Conservation (phyloP, 2,797 vertebrate species). For the Takifugu rubripes region DNA sequence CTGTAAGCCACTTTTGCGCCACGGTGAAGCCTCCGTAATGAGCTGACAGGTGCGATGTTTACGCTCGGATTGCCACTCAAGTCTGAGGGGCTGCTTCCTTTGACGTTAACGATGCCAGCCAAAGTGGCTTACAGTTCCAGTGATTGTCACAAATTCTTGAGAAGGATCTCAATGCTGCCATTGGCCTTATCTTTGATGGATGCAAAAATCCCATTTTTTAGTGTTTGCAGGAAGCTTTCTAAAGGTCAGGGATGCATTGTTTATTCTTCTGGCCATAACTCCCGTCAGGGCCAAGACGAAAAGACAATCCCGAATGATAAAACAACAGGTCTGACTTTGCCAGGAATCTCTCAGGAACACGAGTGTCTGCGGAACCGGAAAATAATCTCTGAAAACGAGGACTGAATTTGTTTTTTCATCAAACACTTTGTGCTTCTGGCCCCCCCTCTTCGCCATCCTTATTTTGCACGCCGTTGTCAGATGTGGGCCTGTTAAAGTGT, state of each 20-base stretch:
- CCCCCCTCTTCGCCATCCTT: too few relatives aligned
- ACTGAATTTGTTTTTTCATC: too few relatives aligned
- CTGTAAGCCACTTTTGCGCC: conserved; percentile 55
- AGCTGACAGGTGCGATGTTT: conserved; percentile 75
- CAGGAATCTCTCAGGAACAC: too few relatives aligned
- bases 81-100: conserved; percentile 50
- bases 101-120: conserved; percentile 60
- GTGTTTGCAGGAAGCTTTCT: not conserved
- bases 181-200: not conserved
- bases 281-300: too few relatives aligned
- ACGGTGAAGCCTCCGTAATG: conserved; percentile 68
- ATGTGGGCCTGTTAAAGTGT: not conserved
- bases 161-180: conserved; percentile 10
- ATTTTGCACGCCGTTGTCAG: too few relatives aligned
- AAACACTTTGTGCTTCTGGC: too few relatives aligned
- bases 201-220: not conserved
- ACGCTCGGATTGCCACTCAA: conserved; percentile 65
- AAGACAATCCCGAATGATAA: too few relatives aligned
- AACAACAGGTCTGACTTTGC: too few relatives aligned
- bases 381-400: too few relatives aligned
- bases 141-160: conserved; percentile 37
- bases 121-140: conserved; percentile 37
- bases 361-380: too few relatives aligned
- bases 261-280: too few relatives aligned
- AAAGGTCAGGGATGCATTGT: not conserved